These are phyloP conservation scores for Chironomus striatipennis DNA, from an alignment of 1,140 invertebrate species.

Conservation along the genomic window DNA sequence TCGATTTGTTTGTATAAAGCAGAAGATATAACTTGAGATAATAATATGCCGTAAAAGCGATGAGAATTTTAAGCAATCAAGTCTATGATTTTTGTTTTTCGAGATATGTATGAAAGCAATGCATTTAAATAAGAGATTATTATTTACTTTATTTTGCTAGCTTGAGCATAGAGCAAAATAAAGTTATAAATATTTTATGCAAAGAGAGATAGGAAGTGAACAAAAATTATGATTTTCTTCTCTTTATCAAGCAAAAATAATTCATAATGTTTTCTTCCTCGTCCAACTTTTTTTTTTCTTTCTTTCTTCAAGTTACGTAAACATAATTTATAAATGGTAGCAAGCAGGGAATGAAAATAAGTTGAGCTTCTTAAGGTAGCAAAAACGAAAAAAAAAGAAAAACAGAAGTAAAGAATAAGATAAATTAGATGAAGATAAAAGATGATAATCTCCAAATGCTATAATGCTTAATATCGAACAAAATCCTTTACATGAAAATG, in stretches of 20 bases:
- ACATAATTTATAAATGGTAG: slow-evolving; percentile 3
- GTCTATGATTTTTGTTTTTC: not conserved
- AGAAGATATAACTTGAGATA: no score
- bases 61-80: not conserved
- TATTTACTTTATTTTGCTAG: not conserved
- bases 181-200: not conserved
- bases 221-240: slow-evolving; percentile 5
- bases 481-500: slow-evolving; percentile 8
- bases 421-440: slow-evolving; percentile 10
- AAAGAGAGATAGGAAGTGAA: not conserved
- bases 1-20: no score
- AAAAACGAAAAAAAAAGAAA: no score
- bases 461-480: not conserved
- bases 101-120: not conserved
- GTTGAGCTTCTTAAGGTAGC: no score
- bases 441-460: not conserved
- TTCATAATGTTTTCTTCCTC: no score
- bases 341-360: no score
- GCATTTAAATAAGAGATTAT: slow-evolving; percentile 15
- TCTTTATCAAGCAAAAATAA: not conserved
- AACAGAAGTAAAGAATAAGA: not conserved
- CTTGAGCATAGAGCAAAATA: not conserved
- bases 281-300: no score
- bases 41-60: not conserved
- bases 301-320: not conserved